Base-by-base conservation (phyloP, 23 tunicate species). In the Corella eumyota region DNA sequence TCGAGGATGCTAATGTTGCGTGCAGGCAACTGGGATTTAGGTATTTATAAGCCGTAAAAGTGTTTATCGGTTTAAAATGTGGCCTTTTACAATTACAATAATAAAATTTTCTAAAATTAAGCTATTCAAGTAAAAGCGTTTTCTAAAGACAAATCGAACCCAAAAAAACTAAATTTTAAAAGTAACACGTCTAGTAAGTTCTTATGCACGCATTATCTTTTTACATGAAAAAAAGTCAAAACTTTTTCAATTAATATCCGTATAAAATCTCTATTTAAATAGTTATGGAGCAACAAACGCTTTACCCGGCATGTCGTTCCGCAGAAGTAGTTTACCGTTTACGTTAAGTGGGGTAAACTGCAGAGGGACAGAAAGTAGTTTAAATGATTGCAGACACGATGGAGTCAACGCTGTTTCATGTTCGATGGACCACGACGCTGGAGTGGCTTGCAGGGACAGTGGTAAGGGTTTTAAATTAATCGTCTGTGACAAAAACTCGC, bases 21-120 rank as follows among this genome's bases (percentile, higher is more conserved):
- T 86, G 95, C 47, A 66, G 75, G n/a, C 86, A 86, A 50, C 65
- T 86, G n/a, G 83, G 83, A 1, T 86, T 58, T 48, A 65, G 75
- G 70, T 78, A 20, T 24, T 19, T 23, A 62, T 36, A 13, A 22
- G 25, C n/a, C 13, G n/a, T 53, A 9, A n/a, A 9, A 7, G 59
- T 53, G 27, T 25, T 27, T 22, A 60, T 7, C 48, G n/a, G n/a
- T n/a, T n/a, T n/a, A n/a, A n/a, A n/a, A n/a, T n/a, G n/a, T n/a
- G n/a, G n/a, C n/a, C n/a, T n/a, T n/a, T n/a, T n/a, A n/a, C n/a
- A n/a, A n/a, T n/a, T n/a, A n/a, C n/a, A n/a, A n/a, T n/a, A n/a
- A n/a, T n/a, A n/a, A n/a, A n/a, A n/a, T n/a, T n/a, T n/a, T n/a
- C n/a, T n/a, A n/a, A n/a, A n/a, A n/a, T n/a, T n/a, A n/a, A n/a